A percentile compares a stretch with the other conserved stretches of the same genome.
Evolutionary conservation across 2,888 invertebrate species (phyloP).

Genomic region (Drosophila rubida): DNA sequence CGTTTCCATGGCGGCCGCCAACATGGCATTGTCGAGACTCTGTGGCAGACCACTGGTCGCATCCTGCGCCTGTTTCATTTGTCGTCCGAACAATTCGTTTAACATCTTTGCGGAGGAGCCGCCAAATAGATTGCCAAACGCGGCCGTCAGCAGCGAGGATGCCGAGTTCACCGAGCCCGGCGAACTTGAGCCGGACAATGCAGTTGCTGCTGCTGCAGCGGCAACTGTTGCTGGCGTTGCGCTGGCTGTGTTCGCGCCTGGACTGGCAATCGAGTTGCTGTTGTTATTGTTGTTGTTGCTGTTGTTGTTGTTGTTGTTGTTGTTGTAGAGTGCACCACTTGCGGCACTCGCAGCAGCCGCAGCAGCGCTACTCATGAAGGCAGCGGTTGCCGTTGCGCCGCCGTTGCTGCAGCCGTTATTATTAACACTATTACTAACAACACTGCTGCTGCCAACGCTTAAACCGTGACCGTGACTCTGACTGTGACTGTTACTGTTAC

Average conservation of each 20-base stretch:
- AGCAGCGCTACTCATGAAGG: conserved; percentile 90
- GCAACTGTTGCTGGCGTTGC: conserved; percentile 25
- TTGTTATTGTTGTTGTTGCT: conserved; percentile 23
- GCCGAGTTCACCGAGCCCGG: conserved; percentile 64
- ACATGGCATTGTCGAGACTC: conserved; percentile 85
- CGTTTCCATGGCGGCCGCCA: conserved; percentile 84
- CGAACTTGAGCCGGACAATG: conserved; percentile 63
- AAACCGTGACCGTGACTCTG: conserved; percentile 2
- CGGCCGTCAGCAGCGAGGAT: conserved; percentile 79
- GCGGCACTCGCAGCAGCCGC: conserved; percentile 91
- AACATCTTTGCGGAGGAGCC: conserved; percentile 95
- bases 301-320: conserved; percentile 34
- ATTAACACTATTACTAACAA: conserved; percentile 49
- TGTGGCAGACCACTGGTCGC: conserved; percentile 85
- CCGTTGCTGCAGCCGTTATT: conserved; percentile 67
- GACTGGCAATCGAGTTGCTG: conserved; percentile 33
- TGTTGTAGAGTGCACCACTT: conserved; percentile 91
- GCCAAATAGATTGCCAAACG: conserved; percentile 87
- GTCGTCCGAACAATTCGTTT: conserved; percentile 94
- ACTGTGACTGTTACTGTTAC: conserved; percentile 5
- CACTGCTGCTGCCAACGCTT: conserved; percentile 2
- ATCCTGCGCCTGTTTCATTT: conserved; percentile 90
- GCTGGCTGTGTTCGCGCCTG: conserved; percentile 25
- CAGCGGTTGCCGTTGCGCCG: conserved; percentile 78
- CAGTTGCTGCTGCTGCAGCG: conserved; percentile 41